phyloP scores from a whole-genome alignment of 2,113 vertebrate species.

The Ahaetulla prasina region DNA sequence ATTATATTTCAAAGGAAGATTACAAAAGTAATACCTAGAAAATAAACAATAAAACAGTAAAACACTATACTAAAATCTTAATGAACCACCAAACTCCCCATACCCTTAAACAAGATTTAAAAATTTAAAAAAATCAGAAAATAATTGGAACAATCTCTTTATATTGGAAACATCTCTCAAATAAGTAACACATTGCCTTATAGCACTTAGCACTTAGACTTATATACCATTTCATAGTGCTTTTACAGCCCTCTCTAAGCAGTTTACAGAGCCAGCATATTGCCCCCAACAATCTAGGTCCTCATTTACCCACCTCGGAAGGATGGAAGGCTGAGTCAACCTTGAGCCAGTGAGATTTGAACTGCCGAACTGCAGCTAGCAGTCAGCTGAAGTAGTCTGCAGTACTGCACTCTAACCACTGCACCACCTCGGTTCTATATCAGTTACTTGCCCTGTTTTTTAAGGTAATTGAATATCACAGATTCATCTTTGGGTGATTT shows the following conservation, averaged over 20 bases:
- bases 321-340: too few species aligned
- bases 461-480: background rate
- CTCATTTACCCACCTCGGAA: too few species aligned
- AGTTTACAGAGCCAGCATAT: too few species aligned
- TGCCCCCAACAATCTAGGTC: too few species aligned
- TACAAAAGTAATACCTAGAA: background rate
- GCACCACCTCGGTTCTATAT: background rate
- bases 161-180: background rate
- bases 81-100: background rate
- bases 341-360: too few species aligned
- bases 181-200: background rate
- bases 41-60: background rate
- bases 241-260: too few species aligned
- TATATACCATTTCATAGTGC: too few species aligned
- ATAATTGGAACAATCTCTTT: background rate
- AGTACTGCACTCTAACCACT: too few species aligned
- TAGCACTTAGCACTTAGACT: too few species aligned
- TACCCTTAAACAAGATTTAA: background rate
- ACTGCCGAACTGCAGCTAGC: too few species aligned
- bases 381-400: too few species aligned
- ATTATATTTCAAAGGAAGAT: background rate
- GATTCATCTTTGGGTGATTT: background rate
- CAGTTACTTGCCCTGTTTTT: background rate
- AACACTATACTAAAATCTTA: background rate
- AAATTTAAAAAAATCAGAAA: background rate